phyloP scores from a whole-genome alignment of 2,888 invertebrate species.

The Thecocarcelia acutangulata region DNA sequence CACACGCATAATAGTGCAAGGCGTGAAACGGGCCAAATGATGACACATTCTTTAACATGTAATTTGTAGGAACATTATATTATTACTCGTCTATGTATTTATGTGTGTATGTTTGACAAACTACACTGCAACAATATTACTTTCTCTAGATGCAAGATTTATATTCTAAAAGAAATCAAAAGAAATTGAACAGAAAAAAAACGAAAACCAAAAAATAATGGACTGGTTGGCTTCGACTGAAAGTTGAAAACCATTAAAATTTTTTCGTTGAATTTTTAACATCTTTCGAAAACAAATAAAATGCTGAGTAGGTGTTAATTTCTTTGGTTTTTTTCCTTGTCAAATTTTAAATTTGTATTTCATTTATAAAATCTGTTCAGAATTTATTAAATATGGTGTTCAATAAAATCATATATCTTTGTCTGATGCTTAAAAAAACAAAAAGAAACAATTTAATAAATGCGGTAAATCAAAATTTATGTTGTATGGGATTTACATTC shows the following conservation, averaged over 20 bases:
- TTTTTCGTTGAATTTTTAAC: conserved; percentile 53
- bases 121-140: conserved; percentile 27
- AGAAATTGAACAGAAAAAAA: conserved; percentile 8
- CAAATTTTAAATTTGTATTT: conserved; percentile 29
- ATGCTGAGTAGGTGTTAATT: conserved; percentile 61
- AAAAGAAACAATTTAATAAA: conserved; percentile 37
- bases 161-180: conserved; percentile 41
- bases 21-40: conserved; percentile 57
- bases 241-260: conserved; percentile 66
- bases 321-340: conserved; percentile 34
- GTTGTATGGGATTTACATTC: conserved; percentile 39
- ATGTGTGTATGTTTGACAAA: conserved; percentile 31
- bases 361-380: conserved; percentile 25
- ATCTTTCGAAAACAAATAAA: conserved; percentile 22
- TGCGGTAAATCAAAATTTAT: conserved; percentile 54
- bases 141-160: conserved; percentile 48
- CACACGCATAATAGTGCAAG: conserved; percentile 46
- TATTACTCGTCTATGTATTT: too few species aligned
- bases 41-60: conserved; percentile 67
- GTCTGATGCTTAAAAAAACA: neutral
- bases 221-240: conserved; percentile 20
- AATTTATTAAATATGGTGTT: conserved; percentile 62
- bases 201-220: too few species aligned
- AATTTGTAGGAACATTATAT: conserved; percentile 61
- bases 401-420: conserved; percentile 38